Conservation (phyloP, 2,888 invertebrate genomes). For the Orthosia gothica region DNA sequence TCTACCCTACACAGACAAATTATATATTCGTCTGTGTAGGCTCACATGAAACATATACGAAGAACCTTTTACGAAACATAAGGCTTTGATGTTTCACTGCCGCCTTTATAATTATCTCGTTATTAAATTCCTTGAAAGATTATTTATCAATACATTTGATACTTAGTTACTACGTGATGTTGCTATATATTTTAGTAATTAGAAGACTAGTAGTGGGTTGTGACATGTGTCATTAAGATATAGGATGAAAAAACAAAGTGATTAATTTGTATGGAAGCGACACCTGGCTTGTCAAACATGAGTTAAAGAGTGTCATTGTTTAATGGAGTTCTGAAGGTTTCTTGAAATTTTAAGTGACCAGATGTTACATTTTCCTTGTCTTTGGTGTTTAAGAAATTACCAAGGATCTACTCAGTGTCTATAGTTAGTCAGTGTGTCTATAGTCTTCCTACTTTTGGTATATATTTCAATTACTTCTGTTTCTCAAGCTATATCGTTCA, state of each 20-base stretch:
- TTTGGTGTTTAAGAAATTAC: neutral
- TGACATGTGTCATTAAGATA: conserved; percentile 7
- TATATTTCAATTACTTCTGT: neutral
- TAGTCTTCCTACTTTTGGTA: too few species aligned
- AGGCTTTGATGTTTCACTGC: conserved; percentile 72
- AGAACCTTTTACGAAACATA: conserved; percentile 64
- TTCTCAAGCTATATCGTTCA: too few species aligned
- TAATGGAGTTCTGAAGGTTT: neutral
- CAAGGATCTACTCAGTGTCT: too few species aligned
- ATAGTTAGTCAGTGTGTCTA: too few species aligned
- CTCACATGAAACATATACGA: conserved; percentile 35
- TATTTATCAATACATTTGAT: conserved; percentile 55
- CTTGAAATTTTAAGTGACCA: neutral
- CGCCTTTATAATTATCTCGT: conserved; percentile 73
- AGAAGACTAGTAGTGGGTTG: conserved; percentile 19
- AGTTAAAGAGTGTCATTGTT: conserved; percentile 7
- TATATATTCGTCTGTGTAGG: too few species aligned
- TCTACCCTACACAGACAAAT: neutral
- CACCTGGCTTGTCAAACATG: neutral
- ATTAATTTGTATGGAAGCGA: neutral
- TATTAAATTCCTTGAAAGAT: conserved; percentile 71
- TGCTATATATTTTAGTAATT: conserved; percentile 44
- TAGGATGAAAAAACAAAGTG: neutral
- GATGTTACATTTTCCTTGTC: neutral
- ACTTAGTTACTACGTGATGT: conserved; percentile 40